phyloP scores from a whole-genome alignment of 2,797 vertebrate genomes.

The Microhierax caerulescens region DNA sequence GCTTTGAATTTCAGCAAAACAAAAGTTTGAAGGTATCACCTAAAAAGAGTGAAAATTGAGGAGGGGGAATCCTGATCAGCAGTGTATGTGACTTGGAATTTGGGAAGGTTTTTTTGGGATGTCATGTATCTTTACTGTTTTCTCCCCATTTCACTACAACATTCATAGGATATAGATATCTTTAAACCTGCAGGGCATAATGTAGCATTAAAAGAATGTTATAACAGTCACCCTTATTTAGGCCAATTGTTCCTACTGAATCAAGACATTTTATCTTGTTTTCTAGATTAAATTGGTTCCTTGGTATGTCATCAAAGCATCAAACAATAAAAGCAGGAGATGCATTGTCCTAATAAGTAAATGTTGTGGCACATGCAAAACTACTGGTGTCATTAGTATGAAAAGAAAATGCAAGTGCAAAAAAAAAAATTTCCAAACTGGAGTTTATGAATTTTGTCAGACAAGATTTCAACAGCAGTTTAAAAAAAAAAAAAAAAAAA shows the following conservation, averaged over 20 bases:
- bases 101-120: neutral
- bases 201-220: neutral
- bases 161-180: neutral
- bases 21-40: neutral
- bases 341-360: neutral
- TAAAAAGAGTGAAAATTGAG: neutral
- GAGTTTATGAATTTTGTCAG: neutral
- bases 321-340: conserved; percentile 13
- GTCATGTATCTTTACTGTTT: neutral
- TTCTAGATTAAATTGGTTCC: neutral
- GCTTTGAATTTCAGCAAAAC: neutral
- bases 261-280: neutral
- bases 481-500: neutral
- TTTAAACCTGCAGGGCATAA: neutral
- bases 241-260: neutral
- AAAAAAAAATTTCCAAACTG: neutral
- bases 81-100: neutral
- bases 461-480: neutral
- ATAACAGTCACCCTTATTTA: neutral
- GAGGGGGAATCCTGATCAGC: neutral
- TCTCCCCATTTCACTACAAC: neutral
- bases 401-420: neutral
- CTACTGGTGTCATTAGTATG: neutral
- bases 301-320: neutral
- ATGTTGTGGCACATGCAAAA: conserved; percentile 11